A percentile compares a stretch with the other conserved stretches of the same genome.
Conservation (phyloP, 92 coral and sea anemone genomes). For the Plumapathes pennacea region DNA sequence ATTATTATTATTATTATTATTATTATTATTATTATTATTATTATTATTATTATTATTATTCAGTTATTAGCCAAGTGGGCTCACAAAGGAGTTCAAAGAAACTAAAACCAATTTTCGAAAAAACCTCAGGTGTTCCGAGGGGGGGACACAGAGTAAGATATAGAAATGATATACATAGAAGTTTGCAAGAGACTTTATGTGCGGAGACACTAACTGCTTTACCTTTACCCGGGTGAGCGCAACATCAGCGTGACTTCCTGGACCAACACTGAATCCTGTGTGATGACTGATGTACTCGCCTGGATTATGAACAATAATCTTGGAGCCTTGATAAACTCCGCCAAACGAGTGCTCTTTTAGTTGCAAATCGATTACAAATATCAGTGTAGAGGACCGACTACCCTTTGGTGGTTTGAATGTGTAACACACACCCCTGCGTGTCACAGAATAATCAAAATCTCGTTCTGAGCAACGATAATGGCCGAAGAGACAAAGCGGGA, state of each 20-base stretch:
- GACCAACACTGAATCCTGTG: conserved; percentile 21
- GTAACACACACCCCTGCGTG: conserved; percentile 14
- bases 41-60: no score
- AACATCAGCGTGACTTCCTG: conserved; percentile 23
- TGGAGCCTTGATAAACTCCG: conserved; percentile 27
- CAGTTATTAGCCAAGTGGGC: no score
- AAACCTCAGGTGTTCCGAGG: no score
- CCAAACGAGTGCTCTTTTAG: conserved; percentile 18
- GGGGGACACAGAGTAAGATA: no score
- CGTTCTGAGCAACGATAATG: background rate
- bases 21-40: no score
- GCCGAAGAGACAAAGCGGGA: background rate
- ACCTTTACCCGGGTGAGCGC: no score
- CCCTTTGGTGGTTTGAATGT: conserved; percentile 20
- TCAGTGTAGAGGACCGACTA: background rate
- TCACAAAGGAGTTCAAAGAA: no score
- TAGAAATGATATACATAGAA: no score
- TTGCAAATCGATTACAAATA: conserved; percentile 8
- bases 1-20: no score
- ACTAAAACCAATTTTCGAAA: no score
- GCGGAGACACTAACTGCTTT: no score
- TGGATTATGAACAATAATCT: conserved; percentile 23
- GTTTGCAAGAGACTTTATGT: no score
- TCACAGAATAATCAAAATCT: conserved; percentile 3
- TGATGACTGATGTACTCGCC: conserved; percentile 18